phyloP scores from a whole-genome alignment of 2,888 invertebrate species.

The Ethmia dodecea region DNA sequence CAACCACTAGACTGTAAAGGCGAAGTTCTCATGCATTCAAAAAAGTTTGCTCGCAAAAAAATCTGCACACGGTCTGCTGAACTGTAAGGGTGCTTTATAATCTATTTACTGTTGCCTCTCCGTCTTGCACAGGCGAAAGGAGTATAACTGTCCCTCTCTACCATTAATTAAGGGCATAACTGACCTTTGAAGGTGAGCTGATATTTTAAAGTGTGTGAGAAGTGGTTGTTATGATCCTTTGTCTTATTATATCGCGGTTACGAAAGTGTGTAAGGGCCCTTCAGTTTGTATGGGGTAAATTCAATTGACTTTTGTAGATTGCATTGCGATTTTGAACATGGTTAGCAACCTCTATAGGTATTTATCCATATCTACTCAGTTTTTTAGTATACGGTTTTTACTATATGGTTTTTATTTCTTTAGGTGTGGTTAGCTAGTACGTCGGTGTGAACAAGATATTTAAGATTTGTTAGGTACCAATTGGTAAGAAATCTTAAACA shows the following conservation, averaged over 20 bases:
- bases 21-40: conserved; percentile 44
- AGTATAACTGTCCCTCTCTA: conserved; percentile 33
- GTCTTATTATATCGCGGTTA: conserved; percentile 51
- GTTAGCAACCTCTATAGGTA: too few relatives aligned
- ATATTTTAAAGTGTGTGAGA: conserved; percentile 51
- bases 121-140: conserved; percentile 19
- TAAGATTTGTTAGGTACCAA: too few relatives aligned
- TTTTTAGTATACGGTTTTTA: too few relatives aligned
- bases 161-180: conserved; percentile 61
- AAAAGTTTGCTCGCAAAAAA: conserved; percentile 54
- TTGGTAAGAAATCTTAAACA: too few relatives aligned
- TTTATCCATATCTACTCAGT: too few relatives aligned
- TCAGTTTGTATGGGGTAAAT: conserved; percentile 29
- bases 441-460: too few relatives aligned
- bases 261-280: conserved; percentile 44
- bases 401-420: too few relatives aligned
- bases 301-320: conserved; percentile 41
- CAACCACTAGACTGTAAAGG: conserved; percentile 58
- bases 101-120: conserved; percentile 40
- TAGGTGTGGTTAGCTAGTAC: too few relatives aligned
- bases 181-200: conserved; percentile 57
- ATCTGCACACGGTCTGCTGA: conserved; percentile 53
- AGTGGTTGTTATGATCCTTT: conserved; percentile 67
- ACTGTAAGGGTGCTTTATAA: conserved; percentile 56
- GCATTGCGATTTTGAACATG: conserved; percentile 19